These are phyloP conservation scores for Venustoraphidia nigricollis DNA, from an alignment of 2,888 invertebrate species.

Conservation along the genomic window DNA sequence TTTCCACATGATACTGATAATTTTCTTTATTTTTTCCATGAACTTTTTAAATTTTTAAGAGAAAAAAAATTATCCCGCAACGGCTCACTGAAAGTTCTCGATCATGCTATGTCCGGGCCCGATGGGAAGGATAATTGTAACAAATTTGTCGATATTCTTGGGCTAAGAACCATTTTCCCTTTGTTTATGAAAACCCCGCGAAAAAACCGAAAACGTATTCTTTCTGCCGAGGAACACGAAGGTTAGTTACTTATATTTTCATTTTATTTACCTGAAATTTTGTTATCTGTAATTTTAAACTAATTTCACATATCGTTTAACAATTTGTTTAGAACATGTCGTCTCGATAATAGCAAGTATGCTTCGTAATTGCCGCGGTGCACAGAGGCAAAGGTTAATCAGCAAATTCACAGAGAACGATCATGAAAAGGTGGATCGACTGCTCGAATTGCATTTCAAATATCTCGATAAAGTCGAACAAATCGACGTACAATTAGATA, in stretches of 20 bases:
- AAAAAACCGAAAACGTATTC: conserved; percentile 57
- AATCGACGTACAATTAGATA: conserved; percentile 63
- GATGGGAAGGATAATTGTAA: conserved; percentile 93
- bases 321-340: conserved; percentile 57
- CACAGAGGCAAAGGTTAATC: conserved; percentile 77
- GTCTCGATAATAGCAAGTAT: conserved; percentile 86
- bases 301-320: conserved; percentile 4
- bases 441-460: conserved; percentile 93
- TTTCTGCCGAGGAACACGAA: conserved; percentile 82
- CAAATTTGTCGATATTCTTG: conserved; percentile 95
- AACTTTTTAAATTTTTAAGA: conserved; percentile 31
- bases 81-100: conserved; percentile 92
- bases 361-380: conserved; percentile 80
- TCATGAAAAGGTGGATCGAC: conserved; percentile 91
- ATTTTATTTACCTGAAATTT: no score
- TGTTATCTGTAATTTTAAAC: neutral
- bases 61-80: conserved; percentile 95
- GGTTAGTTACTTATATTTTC: conserved; percentile 27
- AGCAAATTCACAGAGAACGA: conserved; percentile 97
- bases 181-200: conserved; percentile 98
- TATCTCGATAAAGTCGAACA: conserved; percentile 86
- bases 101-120: conserved; percentile 88
- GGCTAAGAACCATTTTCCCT: conserved; percentile 91
- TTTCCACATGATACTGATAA: neutral
- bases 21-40: conserved; percentile 21